Conservation (phyloP, 2,888 invertebrate species). For the Athalia cordata region DNA sequence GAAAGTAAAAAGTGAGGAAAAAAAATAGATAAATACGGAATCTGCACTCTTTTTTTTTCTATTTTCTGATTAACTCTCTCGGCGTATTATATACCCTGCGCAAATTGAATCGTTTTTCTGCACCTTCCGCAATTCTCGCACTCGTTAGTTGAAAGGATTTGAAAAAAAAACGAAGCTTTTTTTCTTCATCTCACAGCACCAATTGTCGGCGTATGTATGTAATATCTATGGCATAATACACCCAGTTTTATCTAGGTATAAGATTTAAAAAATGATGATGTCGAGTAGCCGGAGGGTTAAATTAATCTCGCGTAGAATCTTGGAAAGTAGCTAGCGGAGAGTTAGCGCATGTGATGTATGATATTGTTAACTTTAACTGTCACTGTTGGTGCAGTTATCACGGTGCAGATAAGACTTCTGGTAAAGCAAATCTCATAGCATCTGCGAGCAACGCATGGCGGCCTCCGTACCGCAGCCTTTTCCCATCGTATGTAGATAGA, state of each 20-base stretch:
- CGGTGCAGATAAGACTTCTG: conserved; percentile 3
- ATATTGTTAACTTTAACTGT: conserved; percentile 42
- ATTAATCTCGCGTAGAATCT: conserved; percentile 38
- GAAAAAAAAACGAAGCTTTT: no score
- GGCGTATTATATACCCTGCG: background rate
- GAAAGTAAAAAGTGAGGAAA: no score
- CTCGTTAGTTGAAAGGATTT: no score
- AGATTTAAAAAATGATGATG: background rate
- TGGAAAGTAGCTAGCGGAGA: background rate
- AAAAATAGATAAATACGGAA: no score
- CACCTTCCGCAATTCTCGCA: no score
- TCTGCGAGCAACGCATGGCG: conserved; percentile 20
- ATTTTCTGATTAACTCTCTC: background rate
- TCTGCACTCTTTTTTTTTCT: no score
- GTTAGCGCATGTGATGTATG: conserved; percentile 24
- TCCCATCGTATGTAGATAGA: conserved; percentile 62
- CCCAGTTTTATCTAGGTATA: background rate
- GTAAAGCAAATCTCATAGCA: background rate
- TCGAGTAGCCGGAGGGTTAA: background rate
- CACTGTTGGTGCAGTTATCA: conserved; percentile 28
- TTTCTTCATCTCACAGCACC: no score
- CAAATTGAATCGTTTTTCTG: background rate
- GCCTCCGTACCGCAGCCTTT: background rate
- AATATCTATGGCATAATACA: no score
- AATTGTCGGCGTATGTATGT: no score